A percentile compares a stretch with the other conserved stretches of the same genome.
phyloP scores from a whole-genome alignment of 1,140 invertebrate genomes.

The Drosophila willistoni region DNA sequence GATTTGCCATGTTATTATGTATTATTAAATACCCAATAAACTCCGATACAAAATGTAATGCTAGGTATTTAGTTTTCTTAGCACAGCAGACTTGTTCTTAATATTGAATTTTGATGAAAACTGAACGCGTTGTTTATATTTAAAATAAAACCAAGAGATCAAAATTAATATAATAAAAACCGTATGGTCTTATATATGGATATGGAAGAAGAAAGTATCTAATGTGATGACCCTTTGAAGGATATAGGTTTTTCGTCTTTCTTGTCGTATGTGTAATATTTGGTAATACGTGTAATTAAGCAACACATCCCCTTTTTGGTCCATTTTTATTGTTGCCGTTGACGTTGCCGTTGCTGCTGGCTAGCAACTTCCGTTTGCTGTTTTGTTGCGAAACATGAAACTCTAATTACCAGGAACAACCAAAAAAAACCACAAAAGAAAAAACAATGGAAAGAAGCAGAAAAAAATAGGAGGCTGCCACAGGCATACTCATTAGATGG shows the following conservation, averaged over 20 bases:
- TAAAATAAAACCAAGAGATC: too few relatives aligned
- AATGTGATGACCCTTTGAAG: background rate
- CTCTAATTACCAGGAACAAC: conserved; percentile 73
- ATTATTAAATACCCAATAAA: too few relatives aligned
- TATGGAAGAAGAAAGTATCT: too few relatives aligned
- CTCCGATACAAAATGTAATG: too few relatives aligned
- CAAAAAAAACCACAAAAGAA: conserved; percentile 38
- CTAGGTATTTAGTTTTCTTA: too few relatives aligned
- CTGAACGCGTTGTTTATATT: too few relatives aligned
- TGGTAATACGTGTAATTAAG: conserved; percentile 77
- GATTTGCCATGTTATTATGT: too few relatives aligned
- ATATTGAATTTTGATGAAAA: too few relatives aligned
- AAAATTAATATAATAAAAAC: too few relatives aligned
- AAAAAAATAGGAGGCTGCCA: conserved; percentile 16
- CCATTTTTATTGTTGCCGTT: conserved; percentile 17
- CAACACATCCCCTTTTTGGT: conserved; percentile 55
- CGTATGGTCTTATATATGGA: too few relatives aligned
- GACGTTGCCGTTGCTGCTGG: conserved; percentile 38
- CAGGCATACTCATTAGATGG: conserved; percentile 5
- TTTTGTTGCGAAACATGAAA: conserved; percentile 68
- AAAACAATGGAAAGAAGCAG: conserved; percentile 18
- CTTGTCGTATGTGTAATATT: conserved; percentile 60
- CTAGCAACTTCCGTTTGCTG: conserved; percentile 68
- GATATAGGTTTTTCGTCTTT: conserved; percentile 1
- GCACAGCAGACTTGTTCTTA: too few relatives aligned